Base-by-base conservation (phyloP, 2,888 invertebrate genomes). In the Meloe dianella region DNA sequence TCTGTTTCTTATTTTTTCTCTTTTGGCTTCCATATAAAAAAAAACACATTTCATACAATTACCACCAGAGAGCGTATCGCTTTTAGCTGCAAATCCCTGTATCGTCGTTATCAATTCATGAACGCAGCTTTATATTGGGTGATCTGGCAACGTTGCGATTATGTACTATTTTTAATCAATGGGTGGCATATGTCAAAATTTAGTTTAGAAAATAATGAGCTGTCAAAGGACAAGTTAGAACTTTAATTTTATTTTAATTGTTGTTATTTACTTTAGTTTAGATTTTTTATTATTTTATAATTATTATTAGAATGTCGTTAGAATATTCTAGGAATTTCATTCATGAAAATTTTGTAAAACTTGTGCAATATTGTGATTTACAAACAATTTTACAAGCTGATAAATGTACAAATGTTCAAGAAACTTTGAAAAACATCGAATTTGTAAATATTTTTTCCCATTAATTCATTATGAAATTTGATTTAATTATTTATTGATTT, bases 391-490 rank as follows among this genome's bases (percentile, higher is more conserved):
- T 64, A 32, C 35, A 76, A 35, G 58, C 73, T 12, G 63, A 71
- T 22, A 73, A 73, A 60, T 65, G 66, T 60, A 64, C 72, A 38
- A 75, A 75, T 51, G 67, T 71, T 27, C 27, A 70, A 56, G 64
- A 57, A 24, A 75, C 75, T 70, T 59, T 74, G 17, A 66, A 64
- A 5, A 58, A 76, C 27, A 74, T 78, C 59, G 75, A 75, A 65
- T 63, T 66, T 5, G 75, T 75, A 65, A 72, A 73, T n/a, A n/a
- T n/a, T n/a, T n/a, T n/a, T n/a, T 72, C 10, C 12, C 17, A 51
- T 38, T n/a, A 38, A n/a, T 5, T n/a, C 4, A n/a, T n/a, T 10
- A 32, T 58, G 30, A 22, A 24, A 59, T 59, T 20, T 38, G 22
- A 57, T 58, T 57, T 32, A 61, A 56, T 38, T 9, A 58, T 17